A percentile compares a stretch with the other conserved stretches of the same genome.
Evolutionary conservation across 2,113 vertebrate species (phyloP).

Genomic region (Poeciliopsis retropinna): DNA sequence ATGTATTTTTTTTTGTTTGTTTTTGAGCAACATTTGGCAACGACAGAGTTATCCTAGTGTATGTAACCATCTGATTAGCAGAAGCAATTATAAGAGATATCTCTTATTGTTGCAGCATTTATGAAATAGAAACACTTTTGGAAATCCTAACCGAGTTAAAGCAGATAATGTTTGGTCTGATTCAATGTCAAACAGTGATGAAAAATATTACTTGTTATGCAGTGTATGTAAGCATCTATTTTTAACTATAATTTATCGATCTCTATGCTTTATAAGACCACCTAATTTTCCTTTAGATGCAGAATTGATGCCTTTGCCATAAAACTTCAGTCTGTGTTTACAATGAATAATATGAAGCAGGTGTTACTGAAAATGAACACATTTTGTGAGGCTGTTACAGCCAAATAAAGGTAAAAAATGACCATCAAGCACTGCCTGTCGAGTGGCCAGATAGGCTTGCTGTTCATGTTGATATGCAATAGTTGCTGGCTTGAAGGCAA

Average conservation of each 20-base stretch:
- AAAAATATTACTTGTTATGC: background rate
- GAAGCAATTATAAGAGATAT: too few species aligned
- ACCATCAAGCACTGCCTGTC: background rate
- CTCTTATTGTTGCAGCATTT: too few species aligned
- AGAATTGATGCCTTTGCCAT: background rate
- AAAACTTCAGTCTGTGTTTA: background rate
- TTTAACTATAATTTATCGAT: background rate
- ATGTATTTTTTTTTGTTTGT: too few species aligned
- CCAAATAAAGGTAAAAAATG: slow-evolving; percentile 23
- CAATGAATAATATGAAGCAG: background rate
- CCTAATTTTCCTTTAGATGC: background rate
- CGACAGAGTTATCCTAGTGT: background rate
- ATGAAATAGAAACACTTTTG: too few species aligned
- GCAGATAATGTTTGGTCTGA: too few species aligned
- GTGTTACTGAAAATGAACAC: background rate
- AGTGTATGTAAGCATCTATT: background rate
- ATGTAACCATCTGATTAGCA: background rate
- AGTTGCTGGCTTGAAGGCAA: slow-evolving; percentile 3
- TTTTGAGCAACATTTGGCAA: too few species aligned
- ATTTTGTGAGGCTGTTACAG: slow-evolving; percentile 1
- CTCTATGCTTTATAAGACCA: background rate
- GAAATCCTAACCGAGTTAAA: too few species aligned
- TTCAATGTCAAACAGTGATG: background rate
- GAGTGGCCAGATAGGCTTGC: background rate
- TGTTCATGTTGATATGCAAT: slow-evolving; percentile 9